Evolutionary conservation across 2,888 invertebrate species (phyloP).

Genomic region (Drosophila affinis): DNA sequence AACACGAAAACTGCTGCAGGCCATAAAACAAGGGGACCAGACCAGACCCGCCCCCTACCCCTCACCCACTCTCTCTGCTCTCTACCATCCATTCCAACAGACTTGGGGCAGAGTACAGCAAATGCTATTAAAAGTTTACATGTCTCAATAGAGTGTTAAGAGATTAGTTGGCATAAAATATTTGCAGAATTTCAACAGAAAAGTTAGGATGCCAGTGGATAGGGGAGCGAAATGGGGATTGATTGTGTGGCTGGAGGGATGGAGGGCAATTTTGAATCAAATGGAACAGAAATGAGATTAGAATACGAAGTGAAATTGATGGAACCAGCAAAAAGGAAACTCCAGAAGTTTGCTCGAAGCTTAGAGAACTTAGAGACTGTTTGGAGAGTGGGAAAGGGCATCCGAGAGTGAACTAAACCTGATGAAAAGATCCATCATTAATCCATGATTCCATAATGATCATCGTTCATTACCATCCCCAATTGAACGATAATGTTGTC

Average conservation of each 20-base stretch:
- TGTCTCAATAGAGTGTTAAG: conserved; percentile 79
- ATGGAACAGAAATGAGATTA: background rate
- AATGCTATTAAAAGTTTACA: conserved; percentile 80
- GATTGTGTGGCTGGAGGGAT: conserved; percentile 1
- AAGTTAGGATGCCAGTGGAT: conserved; percentile 36
- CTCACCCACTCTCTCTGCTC: conserved; percentile 2
- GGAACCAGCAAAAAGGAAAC: background rate
- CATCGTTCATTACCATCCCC: no score
- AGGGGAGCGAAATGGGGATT: conserved; percentile 22
- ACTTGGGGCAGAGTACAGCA: conserved; percentile 47
- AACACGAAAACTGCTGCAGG: conserved; percentile 78
- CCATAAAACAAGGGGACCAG: conserved; percentile 65
- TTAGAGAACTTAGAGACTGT: no score
- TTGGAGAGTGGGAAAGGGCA: no score
- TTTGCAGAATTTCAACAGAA: conserved; percentile 53
- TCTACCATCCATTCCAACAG: conserved; percentile 6
- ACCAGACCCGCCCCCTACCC: background rate
- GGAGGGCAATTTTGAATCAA: background rate
- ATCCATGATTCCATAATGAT: background rate
- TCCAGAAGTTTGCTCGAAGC: no score
- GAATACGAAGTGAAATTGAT: background rate
- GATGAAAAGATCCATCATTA: background rate
- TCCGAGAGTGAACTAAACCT: no score
- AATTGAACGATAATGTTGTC: background rate
- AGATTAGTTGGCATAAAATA: conserved; percentile 77